Evolutionary conservation across 2,888 invertebrate species (phyloP), one percentile per base, ranked within the genome.

Genomic region (Tyria jacobaeae): DNA sequence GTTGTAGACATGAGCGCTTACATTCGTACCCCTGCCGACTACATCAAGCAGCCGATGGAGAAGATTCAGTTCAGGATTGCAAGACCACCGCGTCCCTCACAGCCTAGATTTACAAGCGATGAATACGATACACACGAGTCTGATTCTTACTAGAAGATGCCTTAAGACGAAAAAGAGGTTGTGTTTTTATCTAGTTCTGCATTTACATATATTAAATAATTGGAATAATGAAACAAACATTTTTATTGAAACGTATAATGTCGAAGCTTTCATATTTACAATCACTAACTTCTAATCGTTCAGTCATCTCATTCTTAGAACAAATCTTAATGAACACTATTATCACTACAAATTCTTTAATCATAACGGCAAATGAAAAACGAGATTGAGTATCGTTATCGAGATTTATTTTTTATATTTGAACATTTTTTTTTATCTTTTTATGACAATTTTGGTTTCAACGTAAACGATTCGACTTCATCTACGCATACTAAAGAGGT

Each of bases 201-300:
- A 53, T 53, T 53, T 47, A 47, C 21, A 4, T 44, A 21, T 47
- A 53, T 52, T 72, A 71, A 74, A 64, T 66, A 67, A 55, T 57
- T 62, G 58, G 71, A 50, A 65, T 17, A 89, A 88, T 87, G 75
- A 90, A 91, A 91, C 88, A 77, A 89, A 68, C 56, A 60, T 70
- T 80, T 87, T 91, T 90, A 91, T 86, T 91, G 86, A 93, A 92
- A 92, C 87, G 87, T 92, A 91, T 92, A 92, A 90, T 92, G 90
- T 92, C 88, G 91, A 93, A 93, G 93, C 92, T 89, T 87, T 84
- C 88, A 81, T 93, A 93, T 93, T 90, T 93, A 93, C 92, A 93
- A 90, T 90, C 88, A 89, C 91, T 92, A 93, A 89, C 83, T 83
- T 85, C 91, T 92, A 91, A 88, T 88, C 92, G 88, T 91, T 93